Base-by-base conservation (phyloP, 2,113 vertebrate genomes). In the Petrocephalus zakoni region DNA sequence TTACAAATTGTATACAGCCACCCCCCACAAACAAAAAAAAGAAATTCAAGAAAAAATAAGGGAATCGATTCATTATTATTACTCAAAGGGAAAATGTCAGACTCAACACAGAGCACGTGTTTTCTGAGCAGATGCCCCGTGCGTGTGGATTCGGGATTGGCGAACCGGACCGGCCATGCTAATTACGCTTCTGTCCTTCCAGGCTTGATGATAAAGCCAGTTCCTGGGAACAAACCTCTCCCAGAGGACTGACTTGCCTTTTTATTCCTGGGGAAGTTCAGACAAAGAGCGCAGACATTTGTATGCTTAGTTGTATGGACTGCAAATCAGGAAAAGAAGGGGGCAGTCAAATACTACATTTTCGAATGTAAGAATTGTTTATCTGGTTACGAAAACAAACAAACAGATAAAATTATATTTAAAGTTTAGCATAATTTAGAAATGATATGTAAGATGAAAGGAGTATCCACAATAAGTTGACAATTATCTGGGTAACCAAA, bases 281-380 rank as follows among this genome's bases (percentile, higher is more conserved):
- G 58, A 86, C 58, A 89, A 89, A 89, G 88, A 85, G 84, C 22
- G 8, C 17, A 25, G 61, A 72, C 47, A 86, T 89, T 86, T 68
- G 88, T 55, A 56, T 89, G 83, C 83, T 86, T 58, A 29, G 58
- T 56, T 86, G 47, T 52, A 25, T 47, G 75, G 56, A 55, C 25
- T 61, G n/a, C 22, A 86, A 86, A 47, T 75, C 3, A 55, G 51
- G 52, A 47, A 85, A 47, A 47, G 46, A 10, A 21, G 37, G 25
- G 37, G 49, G n/a, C 37, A 34, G 3, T 29, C n/a, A 84, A 15
- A 61, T 34, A 19, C 78, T 19, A 42, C 22, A 53, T 88, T 29
- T 81, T 51, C 17, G 0, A 53, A 7, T 85, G 25, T 52, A 81
- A 46, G 13, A 85, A 85, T 49, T 52, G 83, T 51, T 83, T n/a